A percentile compares a stretch with the other conserved stretches of the same genome.
These are phyloP conservation scores for Peromyscus melanophrys DNA, from an alignment of 2,797 vertebrate genomes.

Conservation along the genomic window DNA sequence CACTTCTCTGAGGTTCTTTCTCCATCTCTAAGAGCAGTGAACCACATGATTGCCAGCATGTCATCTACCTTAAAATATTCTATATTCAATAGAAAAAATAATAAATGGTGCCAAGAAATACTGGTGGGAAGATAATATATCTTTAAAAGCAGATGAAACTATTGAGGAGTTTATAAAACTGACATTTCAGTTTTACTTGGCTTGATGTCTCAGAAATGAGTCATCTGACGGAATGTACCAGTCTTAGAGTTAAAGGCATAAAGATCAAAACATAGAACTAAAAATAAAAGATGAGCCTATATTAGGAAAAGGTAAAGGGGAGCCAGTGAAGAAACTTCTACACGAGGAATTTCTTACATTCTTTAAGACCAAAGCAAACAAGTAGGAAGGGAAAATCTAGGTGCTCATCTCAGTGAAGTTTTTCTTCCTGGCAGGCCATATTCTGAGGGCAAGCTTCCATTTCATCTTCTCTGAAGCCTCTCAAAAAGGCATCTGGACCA, in stretches of 20 bases:
- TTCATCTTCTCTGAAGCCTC: conserved; percentile 25
- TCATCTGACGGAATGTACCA: conserved; percentile 62
- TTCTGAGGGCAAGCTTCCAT: conserved; percentile 28
- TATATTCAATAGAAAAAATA: conserved; percentile 6
- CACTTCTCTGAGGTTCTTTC: conserved; percentile 37
- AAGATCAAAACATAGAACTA: conserved; percentile 77
- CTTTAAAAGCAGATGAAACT: conserved; percentile 62
- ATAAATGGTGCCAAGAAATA: conserved; percentile 30
- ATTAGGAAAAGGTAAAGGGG: conserved; percentile 36
- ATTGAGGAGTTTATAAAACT: conserved; percentile 31
- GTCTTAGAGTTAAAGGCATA: conserved; percentile 62
- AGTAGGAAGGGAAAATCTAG: conserved; percentile 50
- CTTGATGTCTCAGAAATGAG: conserved; percentile 73
- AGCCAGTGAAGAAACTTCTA: conserved; percentile 53
- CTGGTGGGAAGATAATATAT: background rate
- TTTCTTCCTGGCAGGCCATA: conserved; percentile 57
- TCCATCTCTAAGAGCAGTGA: background rate
- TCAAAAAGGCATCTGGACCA: background rate
- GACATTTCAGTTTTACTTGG: conserved; percentile 52
- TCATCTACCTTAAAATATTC: conserved; percentile 44
- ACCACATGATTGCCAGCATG: conserved; percentile 16
- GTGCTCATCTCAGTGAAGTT: background rate
- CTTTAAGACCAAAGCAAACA: conserved; percentile 70
- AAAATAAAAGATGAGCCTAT: conserved; percentile 77
- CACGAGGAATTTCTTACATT: conserved; percentile 64